Percentiles rank a stretch among this genome's conserved stretches.
Evolutionary conservation across 2,113 vertebrate species (phyloP).

Genomic region (Syngnathus floridae): DNA sequence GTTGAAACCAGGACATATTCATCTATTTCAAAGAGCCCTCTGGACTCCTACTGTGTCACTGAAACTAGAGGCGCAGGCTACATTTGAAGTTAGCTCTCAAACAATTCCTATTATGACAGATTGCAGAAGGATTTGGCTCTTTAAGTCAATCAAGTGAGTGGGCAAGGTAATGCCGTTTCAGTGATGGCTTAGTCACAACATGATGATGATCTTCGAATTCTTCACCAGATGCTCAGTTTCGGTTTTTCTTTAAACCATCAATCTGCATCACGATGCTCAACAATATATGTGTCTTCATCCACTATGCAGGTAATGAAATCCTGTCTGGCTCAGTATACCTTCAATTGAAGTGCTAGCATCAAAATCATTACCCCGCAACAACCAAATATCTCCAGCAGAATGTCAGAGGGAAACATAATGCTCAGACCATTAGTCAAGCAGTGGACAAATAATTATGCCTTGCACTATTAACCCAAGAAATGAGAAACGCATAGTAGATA

Average conservation of each 20-base stretch:
- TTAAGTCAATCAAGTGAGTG: conserved; percentile 25
- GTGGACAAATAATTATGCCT: conserved; percentile 61
- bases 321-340: conserved; percentile 29
- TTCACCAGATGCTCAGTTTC: conserved; percentile 30
- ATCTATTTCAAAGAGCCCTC: conserved; percentile 61
- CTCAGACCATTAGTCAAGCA: conserved; percentile 49
- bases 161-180: conserved; percentile 15
- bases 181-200: conserved; percentile 15
- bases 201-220: conserved; percentile 18
- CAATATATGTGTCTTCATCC: conserved; percentile 19
- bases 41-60: conserved; percentile 57
- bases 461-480: conserved; percentile 63
- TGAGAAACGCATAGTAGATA: conserved; percentile 52
- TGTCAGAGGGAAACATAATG: conserved; percentile 46
- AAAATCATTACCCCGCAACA: conserved; percentile 41
- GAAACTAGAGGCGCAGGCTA: conserved; percentile 40
- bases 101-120: conserved; percentile 34
- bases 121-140: conserved; percentile 18
- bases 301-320: conserved; percentile 36
- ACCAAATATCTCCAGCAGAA: conserved; percentile 40
- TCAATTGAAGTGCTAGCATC: conserved; percentile 25
- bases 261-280: conserved; percentile 25
- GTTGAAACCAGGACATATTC: conserved; percentile 63
- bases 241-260: conserved; percentile 33
- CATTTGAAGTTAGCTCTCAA: conserved; percentile 47